A percentile compares a stretch with the other conserved stretches of the same genome.
phyloP scores from a whole-genome alignment of 1,140 invertebrate species.

The Bombus confusus region DNA sequence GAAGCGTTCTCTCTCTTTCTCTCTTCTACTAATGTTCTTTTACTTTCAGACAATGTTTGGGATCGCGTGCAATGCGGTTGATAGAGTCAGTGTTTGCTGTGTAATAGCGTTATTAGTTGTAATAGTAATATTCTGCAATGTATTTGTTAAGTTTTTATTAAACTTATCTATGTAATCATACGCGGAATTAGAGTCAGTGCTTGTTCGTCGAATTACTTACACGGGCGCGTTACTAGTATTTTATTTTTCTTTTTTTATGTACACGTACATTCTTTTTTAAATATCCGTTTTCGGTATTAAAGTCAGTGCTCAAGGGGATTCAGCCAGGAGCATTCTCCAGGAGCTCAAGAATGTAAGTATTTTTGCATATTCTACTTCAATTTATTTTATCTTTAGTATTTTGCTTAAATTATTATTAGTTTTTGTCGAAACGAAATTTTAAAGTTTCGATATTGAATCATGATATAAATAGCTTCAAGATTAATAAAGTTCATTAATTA shows the following conservation, averaged over 20 bases:
- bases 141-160: too few relatives aligned
- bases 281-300: neutral
- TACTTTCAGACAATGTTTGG: neutral
- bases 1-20: too few relatives aligned
- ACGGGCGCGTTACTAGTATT: neutral
- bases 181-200: too few relatives aligned
- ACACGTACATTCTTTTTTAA: neutral
- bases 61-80: neutral
- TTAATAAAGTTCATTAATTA: neutral
- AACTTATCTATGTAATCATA: too few relatives aligned
- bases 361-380: neutral
- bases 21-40: neutral
- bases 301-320: neutral
- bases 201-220: neutral
- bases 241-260: neutral
- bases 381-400: neutral
- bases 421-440: neutral
- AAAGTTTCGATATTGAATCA: neutral
- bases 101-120: neutral
- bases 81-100: too few relatives aligned
- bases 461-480: neutral
- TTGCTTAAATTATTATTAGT: neutral
- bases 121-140: neutral
- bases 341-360: neutral
- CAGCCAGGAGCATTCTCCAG: neutral